phyloP scores from a whole-genome alignment of 2,888 invertebrate genomes.

The Zelleria hepariella region DNA sequence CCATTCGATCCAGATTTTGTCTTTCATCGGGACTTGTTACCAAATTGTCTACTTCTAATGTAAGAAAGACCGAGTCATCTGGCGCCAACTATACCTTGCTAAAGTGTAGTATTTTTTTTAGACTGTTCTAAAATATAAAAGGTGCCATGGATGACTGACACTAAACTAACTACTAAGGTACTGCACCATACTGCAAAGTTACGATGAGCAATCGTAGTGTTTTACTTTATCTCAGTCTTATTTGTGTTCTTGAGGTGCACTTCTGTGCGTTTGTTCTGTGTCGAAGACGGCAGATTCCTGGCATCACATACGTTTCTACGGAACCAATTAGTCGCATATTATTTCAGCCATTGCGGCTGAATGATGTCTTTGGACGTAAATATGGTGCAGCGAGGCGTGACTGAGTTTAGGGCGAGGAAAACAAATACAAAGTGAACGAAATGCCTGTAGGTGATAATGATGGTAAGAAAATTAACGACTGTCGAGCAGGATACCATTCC shows the following conservation, averaged over 20 bases:
- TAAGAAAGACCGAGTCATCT: too few relatives aligned
- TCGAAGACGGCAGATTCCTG: not conserved
- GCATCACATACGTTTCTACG: not conserved
- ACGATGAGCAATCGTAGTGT: too few relatives aligned
- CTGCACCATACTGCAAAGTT: too few relatives aligned
- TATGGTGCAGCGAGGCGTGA: not conserved
- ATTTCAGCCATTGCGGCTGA: not conserved
- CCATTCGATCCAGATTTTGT: too few relatives aligned
- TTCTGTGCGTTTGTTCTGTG: not conserved
- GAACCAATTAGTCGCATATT: not conserved
- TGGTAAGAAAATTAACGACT: too few relatives aligned
- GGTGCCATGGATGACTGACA: too few relatives aligned
- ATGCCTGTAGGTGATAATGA: not conserved
- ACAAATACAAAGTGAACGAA: not conserved
- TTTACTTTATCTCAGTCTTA: not conserved
- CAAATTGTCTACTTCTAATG: too few relatives aligned
- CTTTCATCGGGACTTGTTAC: too few relatives aligned
- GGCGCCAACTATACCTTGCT: too few relatives aligned
- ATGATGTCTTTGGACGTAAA: constrained; percentile 1
- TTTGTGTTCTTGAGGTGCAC: not conserved
- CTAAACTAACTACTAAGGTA: too few relatives aligned
- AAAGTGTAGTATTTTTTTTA: too few relatives aligned
- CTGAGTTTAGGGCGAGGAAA: not conserved
- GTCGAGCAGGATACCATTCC: not conserved
- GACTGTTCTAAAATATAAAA: too few relatives aligned